Evolutionary conservation across 2,888 invertebrate genomes (phyloP).

Genomic region (Pyrocoelia pectoralis): DNA sequence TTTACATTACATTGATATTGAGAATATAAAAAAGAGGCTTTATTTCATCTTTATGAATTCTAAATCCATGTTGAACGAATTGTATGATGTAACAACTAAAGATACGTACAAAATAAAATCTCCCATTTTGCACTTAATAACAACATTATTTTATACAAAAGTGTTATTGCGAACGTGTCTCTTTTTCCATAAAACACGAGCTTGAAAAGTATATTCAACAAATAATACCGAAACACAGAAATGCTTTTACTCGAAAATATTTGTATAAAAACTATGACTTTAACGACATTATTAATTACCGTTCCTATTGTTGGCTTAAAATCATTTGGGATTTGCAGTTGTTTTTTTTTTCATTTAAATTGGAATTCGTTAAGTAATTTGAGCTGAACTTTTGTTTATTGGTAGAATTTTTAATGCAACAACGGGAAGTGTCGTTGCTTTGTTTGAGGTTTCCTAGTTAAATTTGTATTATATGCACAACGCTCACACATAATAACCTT

Average conservation of each 20-base stretch:
- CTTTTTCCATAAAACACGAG: not conserved
- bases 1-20: not conserved
- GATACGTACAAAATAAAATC: not conserved
- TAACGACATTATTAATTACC: not conserved
- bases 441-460: too few species aligned
- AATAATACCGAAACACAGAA: not conserved
- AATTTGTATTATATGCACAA: too few species aligned
- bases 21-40: not conserved
- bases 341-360: too few species aligned
- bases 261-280: not conserved
- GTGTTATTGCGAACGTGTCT: not conserved
- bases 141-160: not conserved
- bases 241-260: conserved; percentile 6
- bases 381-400: too few species aligned
- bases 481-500: not conserved
- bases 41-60: conserved; percentile 1
- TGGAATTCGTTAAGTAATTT: too few species aligned
- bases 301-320: not conserved
- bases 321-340: too few species aligned
- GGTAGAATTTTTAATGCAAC: too few species aligned
- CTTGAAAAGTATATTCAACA: not conserved
- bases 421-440: too few species aligned
- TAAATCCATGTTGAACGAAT: not conserved
- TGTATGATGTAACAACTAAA: not conserved
- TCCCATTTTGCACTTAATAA: not conserved